Conservation (phyloP, 2,113 vertebrate species). For the Chlorodrepanis virens region DNA sequence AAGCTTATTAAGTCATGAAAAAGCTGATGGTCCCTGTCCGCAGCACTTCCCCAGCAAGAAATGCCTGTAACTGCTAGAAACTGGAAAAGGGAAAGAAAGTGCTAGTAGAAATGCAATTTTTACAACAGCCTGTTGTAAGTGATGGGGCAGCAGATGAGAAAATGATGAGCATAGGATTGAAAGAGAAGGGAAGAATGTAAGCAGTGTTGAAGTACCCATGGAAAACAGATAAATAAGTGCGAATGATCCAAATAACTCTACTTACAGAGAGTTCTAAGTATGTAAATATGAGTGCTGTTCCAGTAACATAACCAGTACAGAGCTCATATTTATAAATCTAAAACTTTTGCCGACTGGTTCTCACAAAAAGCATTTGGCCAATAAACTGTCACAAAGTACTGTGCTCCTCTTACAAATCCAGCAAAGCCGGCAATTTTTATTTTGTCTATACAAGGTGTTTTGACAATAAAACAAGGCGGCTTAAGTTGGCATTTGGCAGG, state of each 20-base stretch:
- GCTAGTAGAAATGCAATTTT: neutral
- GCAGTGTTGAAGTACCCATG: neutral
- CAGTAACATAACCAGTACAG: neutral
- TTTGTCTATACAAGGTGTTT: neutral
- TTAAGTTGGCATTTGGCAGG: neutral
- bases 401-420: neutral
- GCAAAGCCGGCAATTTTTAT: neutral
- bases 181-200: neutral
- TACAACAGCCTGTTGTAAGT: neutral
- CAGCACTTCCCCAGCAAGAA: neutral
- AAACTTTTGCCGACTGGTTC: neutral
- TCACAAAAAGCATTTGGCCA: neutral
- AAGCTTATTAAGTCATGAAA: neutral
- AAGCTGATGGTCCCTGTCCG: rapidly evolving
- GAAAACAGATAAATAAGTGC: neutral
- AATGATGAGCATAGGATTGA: neutral
- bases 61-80: neutral
- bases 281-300: neutral
- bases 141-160: neutral
- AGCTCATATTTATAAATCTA: neutral
- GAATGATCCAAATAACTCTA: neutral
- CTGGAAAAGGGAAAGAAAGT: neutral
- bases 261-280: neutral
- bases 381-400: neutral
- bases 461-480: neutral